Evolutionary conservation across 1,140 invertebrate genomes (phyloP).

Genomic region (Cylas formicarius): DNA sequence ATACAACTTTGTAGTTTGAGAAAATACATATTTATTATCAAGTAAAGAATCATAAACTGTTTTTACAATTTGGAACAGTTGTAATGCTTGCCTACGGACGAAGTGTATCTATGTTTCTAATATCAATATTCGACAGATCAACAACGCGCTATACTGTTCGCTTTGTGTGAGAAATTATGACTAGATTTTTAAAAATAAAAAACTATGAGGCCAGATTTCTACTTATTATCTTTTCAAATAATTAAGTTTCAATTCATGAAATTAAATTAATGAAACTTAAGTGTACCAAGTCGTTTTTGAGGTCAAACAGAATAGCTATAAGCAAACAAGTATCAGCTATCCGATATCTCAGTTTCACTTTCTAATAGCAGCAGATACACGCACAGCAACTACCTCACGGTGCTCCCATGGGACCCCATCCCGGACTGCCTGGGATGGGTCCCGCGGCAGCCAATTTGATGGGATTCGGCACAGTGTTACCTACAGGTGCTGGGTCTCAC

Average conservation of each 20-base stretch:
- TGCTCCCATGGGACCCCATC: constrained; percentile 64
- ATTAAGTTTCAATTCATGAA: too few relatives aligned
- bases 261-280: too few relatives aligned
- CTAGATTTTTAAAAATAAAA: background rate
- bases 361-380: constrained; percentile 74
- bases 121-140: too few relatives aligned
- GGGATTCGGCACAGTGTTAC: constrained; percentile 45
- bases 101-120: too few relatives aligned
- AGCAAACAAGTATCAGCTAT: background rate
- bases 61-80: too few relatives aligned
- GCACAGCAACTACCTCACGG: constrained; percentile 75
- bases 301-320: background rate
- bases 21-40: too few relatives aligned
- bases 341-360: constrained; percentile 19
- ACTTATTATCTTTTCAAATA: too few relatives aligned
- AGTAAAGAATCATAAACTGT: too few relatives aligned
- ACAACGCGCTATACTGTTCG: too few relatives aligned
- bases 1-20: too few relatives aligned
- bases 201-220: background rate
- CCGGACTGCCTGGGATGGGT: constrained; percentile 52
- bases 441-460: constrained; percentile 34
- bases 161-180: constrained; percentile 8
- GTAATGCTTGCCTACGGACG: too few relatives aligned
- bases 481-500: constrained; percentile 45
- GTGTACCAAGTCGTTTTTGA: background rate